Evolutionary conservation across 2,797 vertebrate species (phyloP), one percentile per base, ranked within the genome.

Genomic region (Chrosomus eos): DNA sequence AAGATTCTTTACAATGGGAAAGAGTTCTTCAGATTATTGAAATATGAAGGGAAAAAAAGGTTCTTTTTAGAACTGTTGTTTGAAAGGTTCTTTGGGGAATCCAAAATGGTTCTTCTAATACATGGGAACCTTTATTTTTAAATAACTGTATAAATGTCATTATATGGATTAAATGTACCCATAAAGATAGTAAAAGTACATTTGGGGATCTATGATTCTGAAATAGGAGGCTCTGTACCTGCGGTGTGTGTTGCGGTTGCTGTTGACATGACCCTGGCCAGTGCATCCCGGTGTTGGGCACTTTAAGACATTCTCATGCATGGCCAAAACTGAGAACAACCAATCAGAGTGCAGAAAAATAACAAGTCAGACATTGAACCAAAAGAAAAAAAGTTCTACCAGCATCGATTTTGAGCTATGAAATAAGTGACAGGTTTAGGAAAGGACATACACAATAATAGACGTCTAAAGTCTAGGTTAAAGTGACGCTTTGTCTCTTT

Each of bases 281-380:
- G 98, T 99, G 93, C 98, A 99, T 89, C 98, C 98, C 3, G 97
- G 98, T 0, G 98, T 99, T 7, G 98, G 98, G 90, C 98, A 99
- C 94, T 99, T 99, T 92, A 99, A 94, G 92, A 99, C 97, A 48
- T 98, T 99, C 94, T 99, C 98, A 21, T 99, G 98, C 98, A 99
- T 98, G 77, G 98, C 98, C 95, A 99, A 90, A 91, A 99, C 98
- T 98, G 93, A 72, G 81, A 81, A 88, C 70, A 88, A 81, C 55
- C 53, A 71, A 55, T 73, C 67, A 87, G 53, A 38, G 26, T 0
- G 43, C 38, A 87, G 26, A 82, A 33, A 75, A 51, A 60, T 13
- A 10, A 60, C 5, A 21, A n/a, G 55, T 67, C 10, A 77, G 60
- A 19, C 55, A 67, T 81, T 62, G 9, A 16, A 66, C 21, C 6